Evolutionary conservation across 2,113 vertebrate genomes (phyloP).

Genomic region (Gobiocypris rarus): DNA sequence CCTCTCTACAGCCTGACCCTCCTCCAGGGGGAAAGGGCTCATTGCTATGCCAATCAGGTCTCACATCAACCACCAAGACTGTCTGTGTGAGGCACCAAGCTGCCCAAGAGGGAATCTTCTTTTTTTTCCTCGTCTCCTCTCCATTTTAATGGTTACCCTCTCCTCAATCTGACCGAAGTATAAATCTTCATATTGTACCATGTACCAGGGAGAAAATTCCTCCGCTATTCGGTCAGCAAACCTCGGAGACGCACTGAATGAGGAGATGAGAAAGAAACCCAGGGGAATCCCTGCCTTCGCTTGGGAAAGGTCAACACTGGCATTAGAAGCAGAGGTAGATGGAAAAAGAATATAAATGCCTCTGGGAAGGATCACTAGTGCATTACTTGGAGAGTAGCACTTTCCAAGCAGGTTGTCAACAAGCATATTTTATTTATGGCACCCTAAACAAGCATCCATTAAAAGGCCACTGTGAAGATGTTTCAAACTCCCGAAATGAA

Average conservation of each 20-base stretch:
- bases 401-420: background rate
- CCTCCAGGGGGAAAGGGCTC: conserved; percentile 32
- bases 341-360: conserved; percentile 21
- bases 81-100: conserved; percentile 37
- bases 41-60: conserved; percentile 56
- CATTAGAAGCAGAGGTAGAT: conserved; percentile 9
- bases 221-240: conserved; percentile 22
- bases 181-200: conserved; percentile 50
- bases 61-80: conserved; percentile 39
- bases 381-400: background rate
- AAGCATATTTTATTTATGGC: conserved; percentile 23
- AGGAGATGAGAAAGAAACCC: conserved; percentile 28
- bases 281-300: conserved; percentile 21
- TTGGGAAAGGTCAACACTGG: conserved; percentile 19
- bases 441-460: background rate
- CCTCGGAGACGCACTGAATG: conserved; percentile 47
- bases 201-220: conserved; percentile 46
- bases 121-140: background rate
- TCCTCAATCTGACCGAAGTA: conserved; percentile 15
- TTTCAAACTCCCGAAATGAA: too few relatives aligned
- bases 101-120: conserved; percentile 12
- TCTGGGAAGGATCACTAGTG: background rate
- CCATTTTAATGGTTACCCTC: conserved; percentile 34
- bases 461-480: background rate
- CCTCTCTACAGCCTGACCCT: conserved; percentile 10